Evolutionary conservation across 2,797 vertebrate genomes (phyloP).

Genomic region (Esox lucius): DNA sequence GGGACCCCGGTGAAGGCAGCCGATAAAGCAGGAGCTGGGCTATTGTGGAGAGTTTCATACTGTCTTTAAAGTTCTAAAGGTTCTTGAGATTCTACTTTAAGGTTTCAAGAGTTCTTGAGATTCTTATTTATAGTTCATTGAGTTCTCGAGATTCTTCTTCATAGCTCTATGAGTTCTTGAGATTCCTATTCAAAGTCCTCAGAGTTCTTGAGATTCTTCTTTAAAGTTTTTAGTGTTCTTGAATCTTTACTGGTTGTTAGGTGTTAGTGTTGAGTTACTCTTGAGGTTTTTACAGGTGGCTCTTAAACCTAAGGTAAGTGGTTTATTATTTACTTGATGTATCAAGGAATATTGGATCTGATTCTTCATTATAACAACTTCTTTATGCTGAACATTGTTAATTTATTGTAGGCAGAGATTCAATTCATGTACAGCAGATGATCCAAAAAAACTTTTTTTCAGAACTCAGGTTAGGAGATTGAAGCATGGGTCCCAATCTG

Average conservation of each 20-base stretch:
- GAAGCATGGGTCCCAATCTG: not conserved
- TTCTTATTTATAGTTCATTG: not conserved
- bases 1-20: slow-evolving; percentile 20
- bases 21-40: not conserved
- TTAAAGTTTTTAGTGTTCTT: not conserved
- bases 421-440: not conserved
- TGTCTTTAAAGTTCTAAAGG: not conserved
- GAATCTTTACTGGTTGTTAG: not conserved
- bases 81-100: not conserved
- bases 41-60: not conserved
- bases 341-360: not conserved
- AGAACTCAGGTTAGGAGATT: not conserved
- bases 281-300: not conserved
- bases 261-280: not conserved
- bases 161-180: not conserved
- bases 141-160: not conserved
- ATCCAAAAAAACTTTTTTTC: not conserved
- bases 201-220: not conserved
- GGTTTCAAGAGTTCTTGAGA: not conserved
- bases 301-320: not conserved
- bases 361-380: not conserved
- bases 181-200: no score
- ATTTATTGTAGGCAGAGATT: not conserved
- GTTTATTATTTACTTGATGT: not conserved
- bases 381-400: not conserved